A percentile compares a stretch with the other conserved stretches of the same genome.
Conservation (phyloP, 2,888 invertebrate genomes). For the Agonopterix subpropinquella region DNA sequence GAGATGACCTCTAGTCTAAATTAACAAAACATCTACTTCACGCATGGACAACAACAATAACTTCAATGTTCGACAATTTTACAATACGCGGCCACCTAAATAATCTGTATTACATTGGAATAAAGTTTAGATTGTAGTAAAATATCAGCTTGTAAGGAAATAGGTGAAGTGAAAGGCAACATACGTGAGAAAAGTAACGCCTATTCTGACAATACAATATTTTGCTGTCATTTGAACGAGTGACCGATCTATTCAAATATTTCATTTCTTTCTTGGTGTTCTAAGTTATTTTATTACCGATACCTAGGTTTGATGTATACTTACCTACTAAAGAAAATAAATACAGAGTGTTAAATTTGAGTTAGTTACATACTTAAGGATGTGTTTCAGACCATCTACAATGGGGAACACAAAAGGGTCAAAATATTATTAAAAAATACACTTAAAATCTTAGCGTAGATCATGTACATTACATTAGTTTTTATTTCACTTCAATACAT, state of each 20-base stretch:
- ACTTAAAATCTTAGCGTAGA: too few relatives aligned
- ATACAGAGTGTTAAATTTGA: too few relatives aligned
- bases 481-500: too few relatives aligned
- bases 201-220: constrained; percentile 68
- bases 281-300: too few relatives aligned
- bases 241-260: constrained; percentile 70
- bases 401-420: too few relatives aligned
- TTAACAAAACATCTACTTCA: constrained; percentile 61
- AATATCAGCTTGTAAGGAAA: constrained; percentile 46
- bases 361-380: too few relatives aligned
- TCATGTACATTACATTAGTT: too few relatives aligned
- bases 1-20: constrained; percentile 70
- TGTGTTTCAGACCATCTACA: too few relatives aligned
- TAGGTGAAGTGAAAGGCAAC: constrained; percentile 65
- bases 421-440: too few relatives aligned
- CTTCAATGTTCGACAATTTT: constrained; percentile 38
- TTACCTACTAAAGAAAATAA: too few relatives aligned
- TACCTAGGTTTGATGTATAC: too few relatives aligned
- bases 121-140: constrained; percentile 31
- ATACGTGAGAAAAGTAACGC: constrained; percentile 68
- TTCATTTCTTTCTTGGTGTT: constrained; percentile 32
- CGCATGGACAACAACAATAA: constrained; percentile 67
- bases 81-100: constrained; percentile 5
- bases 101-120: constrained; percentile 13
- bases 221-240: constrained; percentile 60